Evolutionary conservation across 2,113 vertebrate genomes (phyloP), one percentile per base, ranked within the genome.

Genomic region (Mirounga angustirostris): DNA sequence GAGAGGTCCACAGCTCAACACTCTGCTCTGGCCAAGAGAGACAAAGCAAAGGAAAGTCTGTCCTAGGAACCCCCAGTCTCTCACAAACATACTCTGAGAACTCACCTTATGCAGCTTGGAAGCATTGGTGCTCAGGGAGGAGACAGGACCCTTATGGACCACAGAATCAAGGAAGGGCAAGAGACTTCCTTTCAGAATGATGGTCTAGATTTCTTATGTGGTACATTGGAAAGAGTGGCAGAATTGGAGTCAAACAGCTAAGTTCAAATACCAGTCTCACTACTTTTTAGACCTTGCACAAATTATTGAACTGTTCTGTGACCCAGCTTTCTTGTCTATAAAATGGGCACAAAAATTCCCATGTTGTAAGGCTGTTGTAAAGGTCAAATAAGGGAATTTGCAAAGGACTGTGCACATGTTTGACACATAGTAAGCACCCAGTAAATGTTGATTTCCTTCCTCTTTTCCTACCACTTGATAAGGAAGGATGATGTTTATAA

Each of bases 401-500:
- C 81, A 91, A 92, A 90, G 59, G 7, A 73, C 58, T 69, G 18
- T 22, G 63, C 33, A 63, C n/a, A 61, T 74, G 9, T 80, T 89
- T 94, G 61, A 71, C 26, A n/a, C 59, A 63, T 87, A 71, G 65
- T 91, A 86, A 86, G 65, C 33, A 95, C 50, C 52, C 13, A 52
- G 30, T 58, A 85, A 84, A 16, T 89, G 4, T 28, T 92, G 56
- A 84, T 78, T 91, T 80, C 65, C 58, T 90, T 59, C 43, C 36
- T 91, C 13, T 50, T 96, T 85, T 67, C 50, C 78, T 89, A 67
- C 56, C 73, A 80, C 73, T 81, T 91, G 22, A 67, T 86, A 90
- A 81, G 81, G 19, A 96, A 90, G 22, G 13, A 26, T 82, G 24
- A 96, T 58, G 28, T 96, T 90, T 74, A 13, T 82, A 95, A 83